These are phyloP conservation scores for Gavialis gangeticus DNA, from an alignment of 2,113 vertebrate genomes.

Conservation along the genomic window DNA sequence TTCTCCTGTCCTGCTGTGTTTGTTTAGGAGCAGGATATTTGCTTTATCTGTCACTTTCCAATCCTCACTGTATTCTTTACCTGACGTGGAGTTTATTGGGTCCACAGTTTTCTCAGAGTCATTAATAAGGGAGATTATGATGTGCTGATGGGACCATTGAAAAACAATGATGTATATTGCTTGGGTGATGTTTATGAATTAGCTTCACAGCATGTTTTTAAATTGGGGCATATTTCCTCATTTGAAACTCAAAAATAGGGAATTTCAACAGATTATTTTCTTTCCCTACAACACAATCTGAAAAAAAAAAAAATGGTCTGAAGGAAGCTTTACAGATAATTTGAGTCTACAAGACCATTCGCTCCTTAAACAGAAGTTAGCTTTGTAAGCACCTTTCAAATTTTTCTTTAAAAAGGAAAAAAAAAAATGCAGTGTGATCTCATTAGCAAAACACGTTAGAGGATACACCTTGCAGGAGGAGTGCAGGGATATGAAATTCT, in stretches of 20 bases:
- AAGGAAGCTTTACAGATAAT: neutral
- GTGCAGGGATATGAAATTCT: neutral
- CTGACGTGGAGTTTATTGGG: constrained; percentile 37
- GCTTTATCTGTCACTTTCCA: constrained; percentile 79
- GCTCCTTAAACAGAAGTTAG: neutral
- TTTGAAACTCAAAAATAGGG: neutral
- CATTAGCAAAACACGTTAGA: accelerated
- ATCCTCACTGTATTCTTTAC: constrained; percentile 60
- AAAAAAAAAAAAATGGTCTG: neutral
- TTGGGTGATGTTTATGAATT: neutral
- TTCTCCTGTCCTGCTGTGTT: constrained; percentile 89
- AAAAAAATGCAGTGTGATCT: neutral
- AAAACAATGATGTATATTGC: neutral
- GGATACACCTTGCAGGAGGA: neutral
- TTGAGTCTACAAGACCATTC: accelerated
- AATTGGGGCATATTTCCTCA: neutral
- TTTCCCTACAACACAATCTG: accelerated
- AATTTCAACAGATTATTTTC: neutral
- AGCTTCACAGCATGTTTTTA: neutral
- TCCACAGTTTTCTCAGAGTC: constrained; percentile 68
- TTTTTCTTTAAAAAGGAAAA: neutral
- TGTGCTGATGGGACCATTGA: constrained; percentile 14
- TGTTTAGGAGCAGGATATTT: constrained; percentile 83
- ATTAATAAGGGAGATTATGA: constrained; percentile 62
- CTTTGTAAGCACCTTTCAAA: neutral